Base-by-base conservation (phyloP, 2,113 vertebrate genomes). In the Rhegmatorhina hoffmannsi region DNA sequence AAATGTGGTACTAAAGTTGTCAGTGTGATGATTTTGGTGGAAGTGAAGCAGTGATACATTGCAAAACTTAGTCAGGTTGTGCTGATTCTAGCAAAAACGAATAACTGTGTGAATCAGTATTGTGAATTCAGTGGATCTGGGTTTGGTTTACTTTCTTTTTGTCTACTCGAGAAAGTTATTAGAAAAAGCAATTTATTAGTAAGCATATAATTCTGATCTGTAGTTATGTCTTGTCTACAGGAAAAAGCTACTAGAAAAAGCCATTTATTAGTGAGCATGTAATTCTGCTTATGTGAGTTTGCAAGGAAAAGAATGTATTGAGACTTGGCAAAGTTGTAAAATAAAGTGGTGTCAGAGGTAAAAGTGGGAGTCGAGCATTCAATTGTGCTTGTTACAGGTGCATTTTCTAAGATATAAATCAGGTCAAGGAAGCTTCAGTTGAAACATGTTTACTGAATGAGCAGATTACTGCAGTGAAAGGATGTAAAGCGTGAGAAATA, bases 401-500 rank as follows among this genome's bases (percentile, higher is more conserved):
- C 17, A 55, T 91, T 95, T 85, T 84, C 50, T 79, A 67, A 77
- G 50, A 77, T 34, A 80, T 59, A 88, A 90, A 79, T 74, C 75
- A 58, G 60, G 75, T 70, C 82, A 84, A 92, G 26, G 29, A 83
- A 91, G 43, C 50, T 77, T 94, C 76, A 52, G 28, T 52, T 68
- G 81, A 91, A 94, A 69, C 20, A 13, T 25, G 17, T 44, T 87
- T 86, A 14, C 62, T 85, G 91, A 87, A 75, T 84, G 89, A 74
- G 69, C 29, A 77, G 68, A 49, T 26, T 88, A 85, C 31, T 89
- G 73, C 59, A 55, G 70, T 59, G 87, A 76, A 92, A 92, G 59
- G 59, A 92, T 66, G 59, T 55, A 94, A 94, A 96, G 58, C 49
- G 46, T 63, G 67, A 94, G 49, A 91, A 91, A 95, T 89, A 69